phyloP scores from a whole-genome alignment of 2,113 vertebrate species.

The Chiloscyllium plagiosum region DNA sequence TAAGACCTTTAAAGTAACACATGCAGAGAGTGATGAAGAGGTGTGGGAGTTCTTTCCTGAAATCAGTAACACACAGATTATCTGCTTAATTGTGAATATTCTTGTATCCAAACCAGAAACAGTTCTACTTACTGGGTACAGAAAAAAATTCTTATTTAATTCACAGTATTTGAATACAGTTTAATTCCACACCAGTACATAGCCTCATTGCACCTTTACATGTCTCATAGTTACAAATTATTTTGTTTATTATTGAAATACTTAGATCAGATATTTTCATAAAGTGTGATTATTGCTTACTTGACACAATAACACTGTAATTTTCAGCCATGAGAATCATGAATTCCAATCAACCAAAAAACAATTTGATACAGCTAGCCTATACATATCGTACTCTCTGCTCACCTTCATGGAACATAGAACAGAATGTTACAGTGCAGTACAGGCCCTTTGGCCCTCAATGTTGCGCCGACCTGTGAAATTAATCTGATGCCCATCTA shows the following conservation, averaged over 20 bases:
- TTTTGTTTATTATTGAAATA: not conserved
- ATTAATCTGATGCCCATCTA: no score
- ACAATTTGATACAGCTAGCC: not conserved
- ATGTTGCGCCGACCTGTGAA: no score
- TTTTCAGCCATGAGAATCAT: not conserved
- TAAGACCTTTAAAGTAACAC: conserved; percentile 5
- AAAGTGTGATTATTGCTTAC: not conserved
- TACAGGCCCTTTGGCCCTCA: no score
- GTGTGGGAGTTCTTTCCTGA: conserved; percentile 28
- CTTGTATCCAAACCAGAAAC: not conserved
- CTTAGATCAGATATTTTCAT: not conserved
- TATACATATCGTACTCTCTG: not conserved
- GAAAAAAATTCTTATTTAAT: not conserved
- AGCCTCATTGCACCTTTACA: not conserved
- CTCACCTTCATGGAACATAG: no score
- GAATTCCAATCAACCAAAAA: not conserved
- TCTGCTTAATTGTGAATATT: conserved; percentile 4
- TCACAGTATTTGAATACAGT: not conserved
- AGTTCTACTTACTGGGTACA: not conserved
- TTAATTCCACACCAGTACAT: not conserved
- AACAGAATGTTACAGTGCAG: no score
- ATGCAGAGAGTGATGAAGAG: conserved; percentile 31
- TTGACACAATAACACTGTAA: not conserved
- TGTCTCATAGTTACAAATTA: not conserved
- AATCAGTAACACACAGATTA: conserved; percentile 14